Evolutionary conservation across 1,140 invertebrate species (phyloP), one percentile per base, ranked within the genome.

Genomic region (Halyomorpha halys): DNA sequence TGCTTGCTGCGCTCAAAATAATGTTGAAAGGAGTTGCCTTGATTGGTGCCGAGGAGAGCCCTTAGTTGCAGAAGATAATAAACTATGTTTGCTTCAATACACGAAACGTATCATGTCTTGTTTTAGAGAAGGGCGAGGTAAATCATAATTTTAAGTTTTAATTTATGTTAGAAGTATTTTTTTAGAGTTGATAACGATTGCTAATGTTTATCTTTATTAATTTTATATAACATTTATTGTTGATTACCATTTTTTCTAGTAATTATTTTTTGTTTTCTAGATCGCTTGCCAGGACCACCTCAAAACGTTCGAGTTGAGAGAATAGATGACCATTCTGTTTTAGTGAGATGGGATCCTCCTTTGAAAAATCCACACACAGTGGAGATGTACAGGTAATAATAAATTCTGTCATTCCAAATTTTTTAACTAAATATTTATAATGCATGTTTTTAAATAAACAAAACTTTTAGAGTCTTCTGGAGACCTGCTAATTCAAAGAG

Each of bases 321-420:
- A 16, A 76, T 82, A 0, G 82, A 82, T 44, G 73, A 79, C 1
- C 76, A 81, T 68, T 77, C 81, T 25, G 81, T 86, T 1, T 73
- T 80, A 16, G 77, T 88, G 6, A 75, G 80, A 62, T 91, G 89
- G 89, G 85, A 90, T 70, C 80, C 82, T 16, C 88, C 89, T 45
- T 71, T 79, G 39, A 90, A 90, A 74, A 91, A 91, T 74, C 86
- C 89, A 3, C 81, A 87, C 66, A 83, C 83, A 11, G 87, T 90
- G n/a, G 86, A 89, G 75, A 78, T 87, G 66, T 91, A 91, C 76
- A 80, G 86, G 76, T 78, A 64, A 67, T 66, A 62, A 61, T 49
- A 8, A 59, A 44, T 63, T 64, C 70, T 73, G 5, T 19, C 69
- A 66, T 47, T 67, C 54, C 5, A 6, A 30, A n/a, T 1, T 5